Evolutionary conservation across 2,797 vertebrate species (phyloP).

Genomic region (Paratrypauchen microcephalus): DNA sequence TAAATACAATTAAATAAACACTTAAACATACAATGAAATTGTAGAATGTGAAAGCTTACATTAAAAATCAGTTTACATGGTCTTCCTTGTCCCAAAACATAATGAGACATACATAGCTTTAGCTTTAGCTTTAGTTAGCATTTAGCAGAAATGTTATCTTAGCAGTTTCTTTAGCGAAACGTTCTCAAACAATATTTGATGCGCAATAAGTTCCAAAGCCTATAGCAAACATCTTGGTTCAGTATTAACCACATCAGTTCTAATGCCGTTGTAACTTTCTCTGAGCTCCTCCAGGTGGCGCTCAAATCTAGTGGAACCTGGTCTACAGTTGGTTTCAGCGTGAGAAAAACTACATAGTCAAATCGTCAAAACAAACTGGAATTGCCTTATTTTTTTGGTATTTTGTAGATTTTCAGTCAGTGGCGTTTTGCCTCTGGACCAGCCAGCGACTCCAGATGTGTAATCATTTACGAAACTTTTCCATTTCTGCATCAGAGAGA

Average conservation of each 20-base stretch:
- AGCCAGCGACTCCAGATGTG: conserved; percentile 77
- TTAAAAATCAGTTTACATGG: not conserved
- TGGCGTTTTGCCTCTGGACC: conserved; percentile 77
- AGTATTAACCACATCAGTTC: not conserved
- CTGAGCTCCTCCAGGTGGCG: conserved; percentile 7
- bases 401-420: conserved; percentile 27
- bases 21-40: too few relatives aligned
- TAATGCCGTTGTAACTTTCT: not conserved
- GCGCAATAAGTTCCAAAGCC: not conserved
- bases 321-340: not conserved
- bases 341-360: not conserved
- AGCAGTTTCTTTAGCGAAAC: conserved; percentile 4
- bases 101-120: not conserved
- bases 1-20: too few relatives aligned
- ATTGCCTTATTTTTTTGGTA: not conserved
- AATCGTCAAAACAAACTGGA: not conserved
- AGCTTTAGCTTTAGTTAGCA: not conserved
- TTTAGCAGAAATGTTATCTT: not conserved
- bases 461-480: conserved; percentile 71
- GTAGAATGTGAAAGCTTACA: not conserved
- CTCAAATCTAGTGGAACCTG: not conserved
- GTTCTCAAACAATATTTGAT: not conserved
- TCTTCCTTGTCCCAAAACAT: not conserved
- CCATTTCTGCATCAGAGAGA: conserved; percentile 63
- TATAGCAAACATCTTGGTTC: not conserved